Percentiles rank a stretch among this genome's conserved stretches.
phyloP scores from a whole-genome alignment of 2,113 vertebrate species.

The Strigops habroptila region DNA sequence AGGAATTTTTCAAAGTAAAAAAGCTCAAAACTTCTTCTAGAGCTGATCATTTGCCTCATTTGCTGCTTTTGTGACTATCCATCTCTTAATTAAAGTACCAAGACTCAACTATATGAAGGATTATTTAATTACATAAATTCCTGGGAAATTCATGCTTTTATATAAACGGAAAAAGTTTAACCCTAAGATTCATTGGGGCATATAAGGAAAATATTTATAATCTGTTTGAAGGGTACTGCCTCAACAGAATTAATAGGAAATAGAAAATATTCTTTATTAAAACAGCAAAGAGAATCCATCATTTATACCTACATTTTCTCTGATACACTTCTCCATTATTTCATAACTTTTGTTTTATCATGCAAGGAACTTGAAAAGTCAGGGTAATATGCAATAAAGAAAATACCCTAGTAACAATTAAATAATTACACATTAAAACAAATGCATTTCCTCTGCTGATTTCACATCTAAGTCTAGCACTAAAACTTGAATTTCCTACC shows the following conservation, averaged over 20 bases:
- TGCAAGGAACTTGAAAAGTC: background rate
- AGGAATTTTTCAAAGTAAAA: background rate
- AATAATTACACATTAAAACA: background rate
- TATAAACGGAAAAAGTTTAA: background rate
- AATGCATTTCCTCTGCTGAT: background rate
- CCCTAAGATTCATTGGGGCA: background rate
- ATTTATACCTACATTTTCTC: background rate
- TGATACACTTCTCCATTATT: background rate
- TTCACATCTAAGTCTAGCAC: background rate
- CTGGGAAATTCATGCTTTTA: background rate
- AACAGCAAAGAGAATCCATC: background rate
- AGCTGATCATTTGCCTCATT: background rate
- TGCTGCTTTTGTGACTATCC: background rate
- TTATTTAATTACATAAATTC: background rate
- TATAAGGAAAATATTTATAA: background rate
- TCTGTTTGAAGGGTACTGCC: background rate
- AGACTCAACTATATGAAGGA: background rate
- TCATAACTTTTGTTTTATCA: background rate
- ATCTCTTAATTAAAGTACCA: background rate
- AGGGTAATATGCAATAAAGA: background rate
- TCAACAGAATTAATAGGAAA: background rate
- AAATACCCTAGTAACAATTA: background rate
- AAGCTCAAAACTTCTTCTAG: background rate
- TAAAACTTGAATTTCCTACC: background rate
- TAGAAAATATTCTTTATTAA: background rate